A percentile compares a stretch with the other conserved stretches of the same genome.
Evolutionary conservation across 2,888 invertebrate species (phyloP).

Genomic region (Diarsia mendica): DNA sequence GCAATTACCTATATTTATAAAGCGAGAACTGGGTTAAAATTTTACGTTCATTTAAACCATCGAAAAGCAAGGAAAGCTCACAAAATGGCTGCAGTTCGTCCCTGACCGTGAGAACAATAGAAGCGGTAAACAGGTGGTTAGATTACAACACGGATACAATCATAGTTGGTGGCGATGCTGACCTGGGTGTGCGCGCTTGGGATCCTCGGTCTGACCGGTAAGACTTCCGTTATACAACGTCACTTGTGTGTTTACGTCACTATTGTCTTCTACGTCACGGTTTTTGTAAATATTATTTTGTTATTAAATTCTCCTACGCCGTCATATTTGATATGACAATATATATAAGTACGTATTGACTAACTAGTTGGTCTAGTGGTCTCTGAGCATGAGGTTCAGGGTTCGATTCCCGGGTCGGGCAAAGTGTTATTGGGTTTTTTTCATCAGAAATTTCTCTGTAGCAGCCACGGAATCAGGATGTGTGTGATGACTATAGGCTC

Average conservation of each 20-base stretch:
- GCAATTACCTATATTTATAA: too few species aligned
- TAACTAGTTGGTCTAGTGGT: too few species aligned
- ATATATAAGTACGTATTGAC: neutral
- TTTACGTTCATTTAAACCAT: neutral
- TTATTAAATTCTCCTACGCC: neutral
- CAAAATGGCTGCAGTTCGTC: constrained; percentile 61
- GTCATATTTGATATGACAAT: neutral
- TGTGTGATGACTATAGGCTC: too few species aligned
- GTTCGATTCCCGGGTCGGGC: too few species aligned
- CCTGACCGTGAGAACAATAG: constrained; percentile 57
- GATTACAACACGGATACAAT: constrained; percentile 63
- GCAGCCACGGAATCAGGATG: too few species aligned
- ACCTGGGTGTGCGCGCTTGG: constrained; percentile 61
- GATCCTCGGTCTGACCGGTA: constrained; percentile 72
- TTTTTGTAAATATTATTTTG: neutral
- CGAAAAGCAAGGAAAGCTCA: neutral
- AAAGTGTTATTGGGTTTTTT: too few species aligned
- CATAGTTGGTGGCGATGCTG: constrained; percentile 61
- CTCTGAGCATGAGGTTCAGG: too few species aligned
- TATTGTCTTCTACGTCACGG: neutral
- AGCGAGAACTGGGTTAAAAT: neutral
- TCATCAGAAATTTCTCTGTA: too few species aligned
- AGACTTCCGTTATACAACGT: constrained; percentile 56
- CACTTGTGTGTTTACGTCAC: constrained; percentile 31
- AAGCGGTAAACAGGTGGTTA: constrained; percentile 68